Evolutionary conservation across 2,888 invertebrate species (phyloP), one percentile per base, ranked within the genome.

Genomic region (Eupithecia subumbrata): DNA sequence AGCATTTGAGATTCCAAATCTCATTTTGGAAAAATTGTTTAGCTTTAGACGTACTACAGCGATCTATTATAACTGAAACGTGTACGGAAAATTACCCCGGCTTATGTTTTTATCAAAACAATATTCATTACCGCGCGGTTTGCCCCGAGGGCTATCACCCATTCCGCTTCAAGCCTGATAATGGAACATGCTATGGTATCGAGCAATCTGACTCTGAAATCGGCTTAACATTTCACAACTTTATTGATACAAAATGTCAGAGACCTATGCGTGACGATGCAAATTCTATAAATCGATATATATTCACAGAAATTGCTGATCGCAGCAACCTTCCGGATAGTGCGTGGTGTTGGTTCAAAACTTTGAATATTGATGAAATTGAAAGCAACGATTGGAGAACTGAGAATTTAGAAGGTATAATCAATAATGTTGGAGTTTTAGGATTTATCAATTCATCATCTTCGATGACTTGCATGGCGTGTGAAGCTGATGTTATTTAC

Each of bases 131-230:
- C 77, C 90, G 91, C 48, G 88, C 90, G 5, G 85, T 84, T 77
- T 95, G 95, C 79, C 94, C 93, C 0, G 56, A 85, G 56, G 89
- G 89, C n/a, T 94, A 95, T 80, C 84, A 89, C 73, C 88, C 92
- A 3, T 90, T 92, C 75, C 85, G 91, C 78, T 91, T 91, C 74
- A 89, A 89, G 82, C 82, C 87, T 3, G 87, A 92, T 79, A 87
- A 90, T 80, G 89, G 89, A 22, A 85, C 88, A 30, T 94, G 93
- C 79, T 92, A 87, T 77, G 93, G 93, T 25, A 91, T 93, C 52
- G 92, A 92, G 84, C 79, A 85, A 75, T 84, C 89, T 12, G 73
- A 85, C 40, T 73, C 77, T 43, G 71, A 76, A 25, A 77, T 52
- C 22, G 88, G 87, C n/a, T 83, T 90, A 60, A 83, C 89, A 16